phyloP scores from a whole-genome alignment of 2,113 vertebrate species.

The Trinectes maculatus region DNA sequence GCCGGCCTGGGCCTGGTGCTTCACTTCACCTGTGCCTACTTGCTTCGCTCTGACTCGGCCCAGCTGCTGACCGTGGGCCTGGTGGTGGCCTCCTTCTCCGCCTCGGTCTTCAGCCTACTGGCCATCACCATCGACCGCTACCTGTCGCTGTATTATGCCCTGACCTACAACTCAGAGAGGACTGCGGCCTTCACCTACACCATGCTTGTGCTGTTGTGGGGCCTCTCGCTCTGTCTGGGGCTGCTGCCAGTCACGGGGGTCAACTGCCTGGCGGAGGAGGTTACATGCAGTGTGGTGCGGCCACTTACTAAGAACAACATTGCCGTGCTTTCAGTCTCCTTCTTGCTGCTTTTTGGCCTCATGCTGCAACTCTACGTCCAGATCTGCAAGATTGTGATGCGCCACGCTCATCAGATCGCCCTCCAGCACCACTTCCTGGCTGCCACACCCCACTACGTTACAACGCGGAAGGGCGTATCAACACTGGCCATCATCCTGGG shows the following conservation, averaged over 20 bases:
- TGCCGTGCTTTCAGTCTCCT: slow-evolving; percentile 93
- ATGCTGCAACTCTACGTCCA: slow-evolving; percentile 99
- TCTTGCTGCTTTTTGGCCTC: slow-evolving; percentile 96
- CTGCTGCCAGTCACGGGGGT: slow-evolving; percentile 94
- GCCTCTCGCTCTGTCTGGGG: slow-evolving; percentile 91
- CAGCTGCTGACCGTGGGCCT: slow-evolving; percentile 94
- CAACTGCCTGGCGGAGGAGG: slow-evolving; percentile 95
- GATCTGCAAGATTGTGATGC: slow-evolving; percentile 98
- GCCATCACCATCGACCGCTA: slow-evolving; percentile 99
- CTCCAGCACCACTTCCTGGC: slow-evolving; percentile 98
- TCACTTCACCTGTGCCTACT: slow-evolving; percentile 95
- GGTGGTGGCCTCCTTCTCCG: slow-evolving; percentile 97
- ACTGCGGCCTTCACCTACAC: slow-evolving; percentile 96
- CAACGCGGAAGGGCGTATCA: slow-evolving; percentile 96
- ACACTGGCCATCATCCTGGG: slow-evolving; percentile 98
- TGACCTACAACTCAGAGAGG: slow-evolving; percentile 97
- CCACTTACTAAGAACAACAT: slow-evolving; percentile 98
- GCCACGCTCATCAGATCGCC: slow-evolving; percentile 98
- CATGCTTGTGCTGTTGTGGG: slow-evolving; percentile 96
- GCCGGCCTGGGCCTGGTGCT: slow-evolving; percentile 94
- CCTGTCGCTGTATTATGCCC: slow-evolving; percentile 96
- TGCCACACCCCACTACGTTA: slow-evolving; percentile 98
- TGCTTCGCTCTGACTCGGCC: slow-evolving; percentile 94
- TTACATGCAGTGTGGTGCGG: slow-evolving; percentile 94
- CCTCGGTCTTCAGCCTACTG: slow-evolving; percentile 96